Evolutionary conservation across 2,888 invertebrate species (phyloP).

Genomic region (Oscheius myriophilus): DNA sequence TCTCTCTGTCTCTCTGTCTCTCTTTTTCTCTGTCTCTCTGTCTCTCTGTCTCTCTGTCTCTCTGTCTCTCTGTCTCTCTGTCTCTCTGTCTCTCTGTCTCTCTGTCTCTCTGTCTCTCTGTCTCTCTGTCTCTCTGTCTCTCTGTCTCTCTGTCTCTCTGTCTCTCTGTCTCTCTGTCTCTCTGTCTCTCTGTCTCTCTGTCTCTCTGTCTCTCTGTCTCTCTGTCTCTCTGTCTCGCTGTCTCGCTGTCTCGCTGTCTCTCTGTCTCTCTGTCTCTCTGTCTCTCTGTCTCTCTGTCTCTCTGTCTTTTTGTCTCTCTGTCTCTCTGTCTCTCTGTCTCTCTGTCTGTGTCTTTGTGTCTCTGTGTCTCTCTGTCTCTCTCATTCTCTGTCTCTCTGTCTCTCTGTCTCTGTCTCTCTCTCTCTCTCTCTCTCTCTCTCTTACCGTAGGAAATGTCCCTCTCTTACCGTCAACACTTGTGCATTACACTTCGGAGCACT

Average conservation of each 20-base stretch:
- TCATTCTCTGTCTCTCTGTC: constrained; percentile 1
- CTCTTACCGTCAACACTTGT: constrained; percentile 2
- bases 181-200: constrained; percentile 5
- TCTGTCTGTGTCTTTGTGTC: constrained; percentile 9
- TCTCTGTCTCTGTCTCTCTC: constrained; percentile 23
- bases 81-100: no score
- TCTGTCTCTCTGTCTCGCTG: constrained; percentile 16
- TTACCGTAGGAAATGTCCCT: constrained; percentile 20
- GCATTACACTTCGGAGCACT: constrained; percentile 6
- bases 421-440: constrained; percentile 31
- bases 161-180: constrained; percentile 9
- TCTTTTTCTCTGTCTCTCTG: constrained; percentile 20
- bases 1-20: constrained; percentile 11
- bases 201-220: constrained; percentile 9
- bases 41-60: no score
- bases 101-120: constrained; percentile 11
- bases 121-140: neutral
- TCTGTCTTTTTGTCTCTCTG: no score
- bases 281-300: no score
- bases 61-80: no score
- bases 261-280: no score
- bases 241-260: constrained; percentile 12
- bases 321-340: no score
- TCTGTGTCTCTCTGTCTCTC: neutral
- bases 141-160: constrained; percentile 3